Conservation (phyloP, 2,113 vertebrate species). For the Hystrix cristata region DNA sequence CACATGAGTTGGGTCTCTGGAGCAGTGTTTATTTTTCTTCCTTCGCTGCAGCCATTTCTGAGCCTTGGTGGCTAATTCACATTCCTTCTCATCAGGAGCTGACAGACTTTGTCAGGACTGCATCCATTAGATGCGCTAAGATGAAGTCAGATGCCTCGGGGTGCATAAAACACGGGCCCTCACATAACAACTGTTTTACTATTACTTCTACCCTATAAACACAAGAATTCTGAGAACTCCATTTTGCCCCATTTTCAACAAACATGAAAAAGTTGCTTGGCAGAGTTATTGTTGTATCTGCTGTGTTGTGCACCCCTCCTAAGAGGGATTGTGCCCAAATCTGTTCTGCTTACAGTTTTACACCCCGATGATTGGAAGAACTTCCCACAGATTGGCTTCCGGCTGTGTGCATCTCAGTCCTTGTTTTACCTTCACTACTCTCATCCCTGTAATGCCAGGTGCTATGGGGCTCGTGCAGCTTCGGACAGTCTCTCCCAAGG, state of each 20-base stretch:
- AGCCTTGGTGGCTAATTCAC: not conserved
- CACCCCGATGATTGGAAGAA: not conserved
- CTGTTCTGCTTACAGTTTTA: not conserved
- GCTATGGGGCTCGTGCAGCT: not conserved
- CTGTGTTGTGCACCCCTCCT: not conserved
- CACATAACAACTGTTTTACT: not conserved
- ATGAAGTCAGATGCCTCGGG: not conserved
- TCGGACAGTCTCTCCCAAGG: not conserved
- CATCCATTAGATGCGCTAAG: not conserved
- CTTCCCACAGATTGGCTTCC: not conserved
- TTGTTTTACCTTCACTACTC: not conserved
- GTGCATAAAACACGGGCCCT: not conserved
- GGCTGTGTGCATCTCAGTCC: not conserved
- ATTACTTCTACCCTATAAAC: not conserved
- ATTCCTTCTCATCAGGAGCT: not conserved
- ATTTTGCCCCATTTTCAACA: constrained; percentile 23
- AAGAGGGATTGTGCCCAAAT: not conserved
- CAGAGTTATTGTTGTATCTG: not conserved
- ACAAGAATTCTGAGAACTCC: not conserved
- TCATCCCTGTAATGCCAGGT: not conserved
- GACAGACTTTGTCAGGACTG: not conserved
- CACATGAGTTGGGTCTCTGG: not conserved
- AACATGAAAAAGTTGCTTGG: not conserved
- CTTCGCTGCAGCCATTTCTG: not conserved
- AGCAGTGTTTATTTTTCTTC: not conserved